Evolutionary conservation across 1,140 invertebrate species (phyloP), one percentile per base, ranked within the genome.

Genomic region (Drosophila seguyi): DNA sequence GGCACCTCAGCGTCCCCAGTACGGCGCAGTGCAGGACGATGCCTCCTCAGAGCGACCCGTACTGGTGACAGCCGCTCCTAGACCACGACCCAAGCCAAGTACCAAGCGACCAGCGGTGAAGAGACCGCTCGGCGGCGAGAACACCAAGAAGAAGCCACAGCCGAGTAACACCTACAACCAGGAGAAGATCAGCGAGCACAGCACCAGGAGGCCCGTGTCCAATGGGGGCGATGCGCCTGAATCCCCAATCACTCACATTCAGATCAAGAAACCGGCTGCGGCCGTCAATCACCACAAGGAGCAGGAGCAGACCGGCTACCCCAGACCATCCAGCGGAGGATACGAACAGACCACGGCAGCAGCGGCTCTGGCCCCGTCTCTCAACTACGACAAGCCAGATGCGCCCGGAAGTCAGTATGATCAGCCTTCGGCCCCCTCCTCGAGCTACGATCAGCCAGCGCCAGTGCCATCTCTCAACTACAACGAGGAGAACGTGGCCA

Each of bases 21-120:
- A 90, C 38, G 82, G 75, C 4, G 16, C 20, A 0, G 29, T 31
- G 1, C 36, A n/a, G 39, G 73, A 66, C 1, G 65, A 71, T 39
- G 62, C 14, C 13, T 87, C 86, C 42, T 82, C 86, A 14, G 47
- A 68, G n/a, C 79, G 86, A 16, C 86, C 86, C 0, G 71, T 77
- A 0, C 31, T 90, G 18, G 77, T 90, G 0, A 90, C 86, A 1
- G 86, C 86, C 7, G 80, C 79, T 4, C 79, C 86, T n/a, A 80
- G 63, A 27, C 85, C 85, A 6, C 68, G 78, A 6, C 85, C 85
- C 5, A 80, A 75, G 67, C 81, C 81, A 2, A 75, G 13, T 8
- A 81, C 69, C 10, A 90, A 85, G 57, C 66, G 81, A 14, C 68
- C 79, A 2, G 29, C 39, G 0, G 34, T 74, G 4, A 79, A 79